Evolutionary conservation across 2,113 vertebrate genomes (phyloP).

Genomic region (Bos javanicus): DNA sequence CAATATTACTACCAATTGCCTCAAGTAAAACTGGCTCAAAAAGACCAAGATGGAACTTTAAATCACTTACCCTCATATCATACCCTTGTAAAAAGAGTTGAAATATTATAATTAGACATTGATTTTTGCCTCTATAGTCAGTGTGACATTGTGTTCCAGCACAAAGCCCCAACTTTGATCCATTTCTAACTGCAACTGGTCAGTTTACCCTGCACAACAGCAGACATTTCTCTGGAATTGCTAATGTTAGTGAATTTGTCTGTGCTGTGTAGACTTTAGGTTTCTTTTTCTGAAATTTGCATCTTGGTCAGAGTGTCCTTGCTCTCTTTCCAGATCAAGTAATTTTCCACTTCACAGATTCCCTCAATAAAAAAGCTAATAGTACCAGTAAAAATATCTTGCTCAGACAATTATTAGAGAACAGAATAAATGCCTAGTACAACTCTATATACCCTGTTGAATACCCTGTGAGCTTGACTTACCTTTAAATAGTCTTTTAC

Average conservation of each 20-base stretch:
- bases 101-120: background rate
- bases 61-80: background rate
- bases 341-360: constrained; percentile 35
- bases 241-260: background rate
- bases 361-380: constrained; percentile 16
- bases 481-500: background rate
- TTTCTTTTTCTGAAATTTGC: background rate
- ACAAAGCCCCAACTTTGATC: background rate
- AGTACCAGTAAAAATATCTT: background rate
- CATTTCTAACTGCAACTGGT: background rate
- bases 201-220: background rate
- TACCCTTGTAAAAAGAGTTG: background rate
- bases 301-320: background rate
- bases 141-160: background rate
- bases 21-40: background rate
- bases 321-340: background rate
- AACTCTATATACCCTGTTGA: background rate
- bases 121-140: background rate
- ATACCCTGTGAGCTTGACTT: background rate
- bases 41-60: background rate
- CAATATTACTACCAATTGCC: background rate
- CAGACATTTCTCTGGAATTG: background rate
- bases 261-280: background rate
- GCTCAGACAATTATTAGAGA: background rate
- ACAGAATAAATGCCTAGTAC: background rate